These are phyloP conservation scores for Cheilosia vernalis DNA, from an alignment of 2,888 invertebrate genomes.

Conservation along the genomic window DNA sequence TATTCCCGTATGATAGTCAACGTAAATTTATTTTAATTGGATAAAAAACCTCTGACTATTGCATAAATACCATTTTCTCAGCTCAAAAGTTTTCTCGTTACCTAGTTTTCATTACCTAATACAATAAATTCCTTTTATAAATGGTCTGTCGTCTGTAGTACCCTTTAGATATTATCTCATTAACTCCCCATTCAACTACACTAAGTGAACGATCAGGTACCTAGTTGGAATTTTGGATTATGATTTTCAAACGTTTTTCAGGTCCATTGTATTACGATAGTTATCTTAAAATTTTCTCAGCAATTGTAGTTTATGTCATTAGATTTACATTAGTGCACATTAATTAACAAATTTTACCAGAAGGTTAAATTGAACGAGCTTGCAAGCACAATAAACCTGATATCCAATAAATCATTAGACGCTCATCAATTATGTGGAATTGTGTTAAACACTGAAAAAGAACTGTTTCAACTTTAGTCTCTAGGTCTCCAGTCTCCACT, in stretches of 20 bases:
- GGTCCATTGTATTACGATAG: constrained; percentile 30
- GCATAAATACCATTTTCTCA: no score
- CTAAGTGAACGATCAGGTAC: constrained; percentile 7
- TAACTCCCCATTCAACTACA: not conserved
- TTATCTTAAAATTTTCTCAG: constrained; percentile 22
- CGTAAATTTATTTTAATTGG: no score
- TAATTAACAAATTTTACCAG: constrained; percentile 29
- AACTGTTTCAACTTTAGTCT: no score
- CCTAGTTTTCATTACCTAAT: not conserved
- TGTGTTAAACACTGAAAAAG: constrained; percentile 10
- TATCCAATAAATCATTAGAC: constrained; percentile 35
- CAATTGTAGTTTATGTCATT: constrained; percentile 28
- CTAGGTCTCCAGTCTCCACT: no score
- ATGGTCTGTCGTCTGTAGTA: not conserved
- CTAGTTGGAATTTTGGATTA: constrained; percentile 33
- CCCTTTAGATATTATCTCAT: not conserved
- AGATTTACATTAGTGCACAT: constrained; percentile 45
- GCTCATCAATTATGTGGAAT: not conserved
- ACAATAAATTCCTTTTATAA: not conserved
- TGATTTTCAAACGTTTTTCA: constrained; percentile 32
- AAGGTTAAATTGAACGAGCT: constrained; percentile 25
- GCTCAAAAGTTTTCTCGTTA: no score
- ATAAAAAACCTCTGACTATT: no score
- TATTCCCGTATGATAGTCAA: no score
- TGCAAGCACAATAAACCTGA: constrained; percentile 16